phyloP scores from a whole-genome alignment of 2,113 vertebrate species.

The Melanotaenia duboulayi region DNA sequence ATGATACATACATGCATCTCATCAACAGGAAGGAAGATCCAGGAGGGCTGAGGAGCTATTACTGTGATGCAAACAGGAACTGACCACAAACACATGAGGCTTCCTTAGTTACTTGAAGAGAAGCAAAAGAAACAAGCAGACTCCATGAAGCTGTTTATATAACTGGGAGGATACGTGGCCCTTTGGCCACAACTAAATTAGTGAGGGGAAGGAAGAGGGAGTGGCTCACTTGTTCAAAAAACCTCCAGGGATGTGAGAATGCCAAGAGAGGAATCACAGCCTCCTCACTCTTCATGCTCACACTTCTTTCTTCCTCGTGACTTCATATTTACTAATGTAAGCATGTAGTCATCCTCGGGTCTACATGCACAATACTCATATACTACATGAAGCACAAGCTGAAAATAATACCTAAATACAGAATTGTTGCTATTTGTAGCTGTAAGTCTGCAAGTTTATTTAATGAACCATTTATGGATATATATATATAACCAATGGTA shows the following conservation, averaged over 20 bases:
- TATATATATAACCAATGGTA: too few relatives aligned
- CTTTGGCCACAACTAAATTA: slow-evolving; percentile 62
- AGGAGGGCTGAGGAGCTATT: not conserved
- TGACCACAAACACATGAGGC: not conserved
- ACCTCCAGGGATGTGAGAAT: slow-evolving; percentile 69
- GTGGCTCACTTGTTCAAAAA: slow-evolving; percentile 56
- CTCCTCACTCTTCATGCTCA: slow-evolving; percentile 28
- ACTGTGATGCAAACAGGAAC: slow-evolving; percentile 55
- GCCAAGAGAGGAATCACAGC: slow-evolving; percentile 42
- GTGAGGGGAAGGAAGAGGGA: slow-evolving; percentile 77
- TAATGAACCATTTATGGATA: too few relatives aligned
- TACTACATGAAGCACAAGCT: slow-evolving; percentile 1
- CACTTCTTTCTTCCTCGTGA: slow-evolving; percentile 19
- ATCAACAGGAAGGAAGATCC: slow-evolving; percentile 7
- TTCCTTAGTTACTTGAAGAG: slow-evolving; percentile 30
- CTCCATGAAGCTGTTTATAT: slow-evolving; percentile 56
- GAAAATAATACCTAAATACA: not conserved
- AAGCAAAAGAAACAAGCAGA: slow-evolving; percentile 38
- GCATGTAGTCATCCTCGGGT: not conserved
- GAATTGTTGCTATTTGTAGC: too few relatives aligned
- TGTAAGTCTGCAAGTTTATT: too few relatives aligned
- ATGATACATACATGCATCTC: slow-evolving; percentile 11
- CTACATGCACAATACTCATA: not conserved
- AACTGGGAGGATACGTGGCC: slow-evolving; percentile 62
- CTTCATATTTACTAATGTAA: slow-evolving; percentile 21